These are phyloP conservation scores for Zele albiditarsus DNA, from an alignment of 2,888 invertebrate species.

Conservation along the genomic window DNA sequence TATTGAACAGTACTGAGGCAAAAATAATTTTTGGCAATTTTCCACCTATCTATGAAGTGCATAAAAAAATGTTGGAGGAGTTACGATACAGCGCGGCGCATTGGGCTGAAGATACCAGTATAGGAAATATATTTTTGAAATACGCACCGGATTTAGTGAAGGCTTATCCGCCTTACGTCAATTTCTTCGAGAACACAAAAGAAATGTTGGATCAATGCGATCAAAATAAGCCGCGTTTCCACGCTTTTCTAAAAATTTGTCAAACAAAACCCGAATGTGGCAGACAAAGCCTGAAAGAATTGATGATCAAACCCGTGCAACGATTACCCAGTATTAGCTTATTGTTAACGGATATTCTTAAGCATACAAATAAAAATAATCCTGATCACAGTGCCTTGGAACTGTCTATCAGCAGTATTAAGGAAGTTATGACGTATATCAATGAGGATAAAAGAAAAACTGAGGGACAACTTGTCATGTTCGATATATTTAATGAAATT, in stretches of 20 bases:
- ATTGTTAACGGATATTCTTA: conserved; percentile 93
- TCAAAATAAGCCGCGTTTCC: conserved; percentile 94
- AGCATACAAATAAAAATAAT: conserved; percentile 91
- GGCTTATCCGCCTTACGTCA: conserved; percentile 98
- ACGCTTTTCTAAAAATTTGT: conserved; percentile 97
- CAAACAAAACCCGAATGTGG: conserved; percentile 96
- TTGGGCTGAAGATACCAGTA: conserved; percentile 91
- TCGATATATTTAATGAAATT: conserved; percentile 98
- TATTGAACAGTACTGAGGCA: conserved; percentile 92
- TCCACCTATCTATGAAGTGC: conserved; percentile 94
- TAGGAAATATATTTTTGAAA: conserved; percentile 91
- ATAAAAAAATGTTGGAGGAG: conserved; percentile 83
- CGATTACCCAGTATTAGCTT: conserved; percentile 96
- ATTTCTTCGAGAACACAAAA: conserved; percentile 98
- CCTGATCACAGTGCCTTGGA: conserved; percentile 90
- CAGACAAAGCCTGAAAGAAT: conserved; percentile 94
- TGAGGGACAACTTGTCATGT: conserved; percentile 95
- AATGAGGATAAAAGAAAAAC: conserved; percentile 98
- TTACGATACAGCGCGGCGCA: conserved; percentile 77
- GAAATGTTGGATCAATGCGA: conserved; percentile 94
- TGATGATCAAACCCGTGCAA: conserved; percentile 98
- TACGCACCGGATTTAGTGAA: conserved; percentile 91
- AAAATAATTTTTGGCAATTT: conserved; percentile 97
- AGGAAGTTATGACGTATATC: conserved; percentile 96
- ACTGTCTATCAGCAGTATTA: conserved; percentile 89